Conservation (phyloP, 2,113 vertebrate genomes). For the Galemys pyrenaicus region DNA sequence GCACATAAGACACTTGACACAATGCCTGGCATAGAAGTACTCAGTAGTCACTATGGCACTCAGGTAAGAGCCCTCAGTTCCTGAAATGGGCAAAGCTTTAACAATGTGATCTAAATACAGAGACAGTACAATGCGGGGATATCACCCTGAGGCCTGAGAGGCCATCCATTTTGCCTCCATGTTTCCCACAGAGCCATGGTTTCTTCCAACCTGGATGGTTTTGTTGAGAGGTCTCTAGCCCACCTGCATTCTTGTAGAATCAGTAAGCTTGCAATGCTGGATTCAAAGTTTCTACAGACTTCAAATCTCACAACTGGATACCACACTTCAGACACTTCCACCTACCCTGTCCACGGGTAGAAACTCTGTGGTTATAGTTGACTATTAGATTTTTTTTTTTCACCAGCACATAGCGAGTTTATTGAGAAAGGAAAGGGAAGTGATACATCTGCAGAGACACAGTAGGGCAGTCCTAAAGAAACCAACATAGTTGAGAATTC, state of each 20-base stretch:
- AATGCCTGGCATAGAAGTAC: neutral
- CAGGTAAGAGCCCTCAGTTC: neutral
- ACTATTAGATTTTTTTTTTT: neutral
- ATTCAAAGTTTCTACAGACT: neutral
- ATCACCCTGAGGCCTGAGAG: neutral
- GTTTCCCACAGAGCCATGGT: neutral
- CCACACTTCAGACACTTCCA: neutral
- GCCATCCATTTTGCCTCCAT: neutral
- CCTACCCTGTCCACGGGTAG: too few relatives aligned
- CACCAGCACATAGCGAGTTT: too few relatives aligned
- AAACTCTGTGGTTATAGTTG: neutral
- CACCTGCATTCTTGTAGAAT: neutral
- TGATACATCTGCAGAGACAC: too few relatives aligned
- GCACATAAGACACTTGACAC: neutral
- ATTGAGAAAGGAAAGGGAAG: too few relatives aligned
- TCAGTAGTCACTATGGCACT: neutral
- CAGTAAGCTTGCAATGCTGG: neutral
- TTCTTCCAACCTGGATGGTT: neutral
- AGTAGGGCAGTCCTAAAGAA: too few relatives aligned
- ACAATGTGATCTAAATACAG: neutral
- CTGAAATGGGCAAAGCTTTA: neutral
- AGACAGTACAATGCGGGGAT: neutral
- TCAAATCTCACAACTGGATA: neutral
- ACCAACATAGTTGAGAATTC: neutral
- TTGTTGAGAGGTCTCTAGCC: neutral